Base-by-base conservation (phyloP, 2,113 vertebrate genomes). In the Podilymbus podiceps region DNA sequence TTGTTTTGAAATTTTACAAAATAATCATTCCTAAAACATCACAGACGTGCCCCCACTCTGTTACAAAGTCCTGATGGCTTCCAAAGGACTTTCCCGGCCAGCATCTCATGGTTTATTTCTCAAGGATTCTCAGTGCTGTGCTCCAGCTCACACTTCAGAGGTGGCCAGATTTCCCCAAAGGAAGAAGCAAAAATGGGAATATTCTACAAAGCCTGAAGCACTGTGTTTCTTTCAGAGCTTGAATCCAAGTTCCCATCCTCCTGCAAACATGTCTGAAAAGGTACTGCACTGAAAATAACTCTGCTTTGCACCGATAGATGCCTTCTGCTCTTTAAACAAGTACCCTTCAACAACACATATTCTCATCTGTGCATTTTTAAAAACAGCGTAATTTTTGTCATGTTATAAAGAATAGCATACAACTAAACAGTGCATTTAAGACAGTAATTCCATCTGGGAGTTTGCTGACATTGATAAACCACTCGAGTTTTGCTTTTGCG, bases 401-500 rank as follows among this genome's bases (percentile, higher is more conserved):
- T 96, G 95, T 87, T 95, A 87, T 97, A 98, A 98, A 97, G 96
- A 97, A 96, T 97, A 98, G 93, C 97, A 97, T 91, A 87, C 84
- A 96, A 85, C 95, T 85, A 95, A 98, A 92, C 42, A 68, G 47
- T 86, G 53, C 53, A 5, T 95, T 40, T 49, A 90, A 95, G 94
- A 90, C 90, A 97, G 94, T 89, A 91, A 97, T 97, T 98, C 96
- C 96, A 96, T 83, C 95, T 68, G 94, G 87, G 95, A 78, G 87
- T 75, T 89, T 96, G 91, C 30, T 96, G 97, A 98, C 97, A 95
- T 95, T 97, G 97, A 98, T 77, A 98, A 98, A 96, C 93, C 91
- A n/a, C 95, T 96, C 11, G 28, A 55, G 89, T 73, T 96, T 95
- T 93, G 92, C 72, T 96, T 89, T 94, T 91, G 92, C 74, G 89